Evolutionary conservation across 1,140 invertebrate genomes (phyloP), one percentile per base, ranked within the genome.

Genomic region (Daktulosphaira vitifoliae): DNA sequence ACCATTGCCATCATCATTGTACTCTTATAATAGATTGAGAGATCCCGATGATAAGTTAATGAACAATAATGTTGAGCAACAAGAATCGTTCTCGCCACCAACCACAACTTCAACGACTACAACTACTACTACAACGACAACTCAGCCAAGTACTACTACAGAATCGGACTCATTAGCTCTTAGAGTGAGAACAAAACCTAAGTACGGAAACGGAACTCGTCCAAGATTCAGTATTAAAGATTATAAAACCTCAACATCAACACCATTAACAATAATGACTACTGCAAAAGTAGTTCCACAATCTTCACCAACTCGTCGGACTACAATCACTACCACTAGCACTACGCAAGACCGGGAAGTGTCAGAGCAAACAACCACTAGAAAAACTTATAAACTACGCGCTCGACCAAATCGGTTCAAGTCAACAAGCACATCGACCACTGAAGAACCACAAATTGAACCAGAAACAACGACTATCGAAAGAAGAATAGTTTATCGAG

Each of bases 191-290:
- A 68, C 65, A n/a, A 70, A 70, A 51, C 5, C 26, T 18, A 68
- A 68, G 29, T 69, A 70, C 54, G 68, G 67, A 4, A 71, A 68
- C 54, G 62, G 67, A 15, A 68, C 69, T 0, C 67, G 71, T 53
- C 71, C 71, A 18, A 50, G 71, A 51, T 72, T 72, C 54, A 72
- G 71, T 42, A 69, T 72, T 18, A 72, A 79, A 67, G 77, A 79
- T 51, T 79, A 79, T 69, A 77, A 76, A 68, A 77, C 72, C 18
- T 72, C 22, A 6, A 48, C 39, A 59, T 29, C 51, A 38, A 49
- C 50, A 48, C n/a, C 37, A n/a, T 11, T 37, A 0, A 65, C 23
- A 2, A 39, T 46, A 9, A 59, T 15, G 11, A 39, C 7, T 25
- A 66, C 42, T 39, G 62, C 11, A 56, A 46, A 37, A 62, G 5